Base-by-base conservation (phyloP, 2,113 vertebrate species). In the Ellobius talpinus region DNA sequence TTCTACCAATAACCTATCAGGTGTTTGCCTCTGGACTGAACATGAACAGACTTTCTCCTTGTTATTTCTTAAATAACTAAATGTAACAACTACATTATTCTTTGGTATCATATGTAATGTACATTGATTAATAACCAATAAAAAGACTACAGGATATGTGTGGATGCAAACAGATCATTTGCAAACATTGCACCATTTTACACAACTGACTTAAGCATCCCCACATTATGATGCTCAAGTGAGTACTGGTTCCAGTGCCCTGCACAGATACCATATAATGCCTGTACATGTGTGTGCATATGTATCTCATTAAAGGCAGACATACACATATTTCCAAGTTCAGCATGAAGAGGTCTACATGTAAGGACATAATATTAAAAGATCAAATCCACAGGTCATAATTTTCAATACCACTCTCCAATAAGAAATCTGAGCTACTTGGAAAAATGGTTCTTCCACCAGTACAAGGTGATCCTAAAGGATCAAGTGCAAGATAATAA, bases 391-490 rank as follows among this genome's bases (percentile, higher is more conserved):
- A 74, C 47, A 61, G 9, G 63, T 68, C 29, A 5, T 70, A 21
- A 52, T 58, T 95, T 90, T 65, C 79, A 96, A 90, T 31, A 63
- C 16, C 26, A 93, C 50, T 94, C 42, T 79, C 26, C 42, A 94
- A 12, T 33, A 70, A 78, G n/a, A 12, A 90, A 78, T 6, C 21
- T 70, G 4, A 2, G 5, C 4, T 95, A 52, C 58, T 61, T 90
- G 42, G 42, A 92, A 10, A 94, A 90, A 93, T 42, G 29, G 10
- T 33, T 72, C 21, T 47, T 65, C 70, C 26, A 39, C 50, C 1
- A 88, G 10, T 3, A 55, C 7, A 68, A 3, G 3, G 72, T 36
- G 31, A 86, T n/a, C n/a, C 29, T 23, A 16, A 2, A 45, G 77
- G 33, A 76, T 29, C 36, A 85, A 12, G 21, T 39, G 16, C 14